These are phyloP conservation scores for Montipora capitata DNA, from an alignment of 92 coral and sea anemone genomes.

Conservation along the genomic window DNA sequence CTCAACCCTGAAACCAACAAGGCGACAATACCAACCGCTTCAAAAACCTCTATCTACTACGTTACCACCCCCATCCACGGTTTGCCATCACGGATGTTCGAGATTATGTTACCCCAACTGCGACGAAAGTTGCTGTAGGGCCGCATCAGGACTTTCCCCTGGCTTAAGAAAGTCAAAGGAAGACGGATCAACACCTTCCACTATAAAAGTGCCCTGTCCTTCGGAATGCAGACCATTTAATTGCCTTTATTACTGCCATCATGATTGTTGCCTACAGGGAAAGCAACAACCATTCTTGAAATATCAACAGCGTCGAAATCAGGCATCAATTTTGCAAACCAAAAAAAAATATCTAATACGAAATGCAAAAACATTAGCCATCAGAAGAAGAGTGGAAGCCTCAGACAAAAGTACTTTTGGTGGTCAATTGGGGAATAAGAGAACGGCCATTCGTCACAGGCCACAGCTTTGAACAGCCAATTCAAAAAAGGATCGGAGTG, in stretches of 20 bases:
- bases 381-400: background rate
- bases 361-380: background rate
- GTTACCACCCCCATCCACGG: slow-evolving; percentile 5
- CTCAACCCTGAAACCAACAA: slow-evolving; percentile 24
- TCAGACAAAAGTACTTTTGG: slow-evolving; percentile 23
- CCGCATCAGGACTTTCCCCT: slow-evolving; percentile 15
- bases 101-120: slow-evolving; percentile 85
- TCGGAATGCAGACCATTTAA: slow-evolving; percentile 86
- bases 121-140: slow-evolving; percentile 77
- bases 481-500: no score
- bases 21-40: slow-evolving; percentile 20
- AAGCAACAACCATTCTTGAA: background rate
- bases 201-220: slow-evolving; percentile 76
- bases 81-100: slow-evolving; percentile 76
- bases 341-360: slow-evolving; percentile 1
- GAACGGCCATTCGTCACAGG: background rate
- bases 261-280: slow-evolving; percentile 85
- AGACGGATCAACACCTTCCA: slow-evolving; percentile 25
- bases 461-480: background rate
- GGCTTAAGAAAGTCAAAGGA: slow-evolving; percentile 1
- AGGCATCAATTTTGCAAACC: background rate
- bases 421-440: background rate
- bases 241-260: slow-evolving; percentile 90
- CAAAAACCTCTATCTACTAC: background rate
- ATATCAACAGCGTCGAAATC: background rate